Conservation (phyloP, 2,888 invertebrate genomes). For the Andrena praecox region DNA sequence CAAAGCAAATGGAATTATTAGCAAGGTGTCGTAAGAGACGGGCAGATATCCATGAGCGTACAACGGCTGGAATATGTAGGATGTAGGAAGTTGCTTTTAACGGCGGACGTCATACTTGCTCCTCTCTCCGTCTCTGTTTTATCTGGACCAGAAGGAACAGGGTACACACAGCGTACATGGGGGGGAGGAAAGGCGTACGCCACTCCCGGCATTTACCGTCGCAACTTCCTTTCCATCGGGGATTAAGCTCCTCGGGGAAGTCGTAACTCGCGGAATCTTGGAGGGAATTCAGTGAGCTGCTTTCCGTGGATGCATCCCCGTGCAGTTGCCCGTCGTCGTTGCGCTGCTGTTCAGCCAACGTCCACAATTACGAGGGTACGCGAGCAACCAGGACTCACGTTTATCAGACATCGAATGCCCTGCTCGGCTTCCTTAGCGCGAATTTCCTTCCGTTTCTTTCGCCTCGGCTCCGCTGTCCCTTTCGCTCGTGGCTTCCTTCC, state of each 20-base stretch:
- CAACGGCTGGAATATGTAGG: conserved; percentile 10
- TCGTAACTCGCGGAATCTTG: conserved; percentile 61
- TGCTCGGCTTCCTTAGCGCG: not conserved
- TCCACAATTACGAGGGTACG: conserved; percentile 14
- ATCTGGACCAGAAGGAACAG: conserved; percentile 13
- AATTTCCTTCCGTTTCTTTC: conserved; percentile 4
- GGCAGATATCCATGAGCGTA: not conserved
- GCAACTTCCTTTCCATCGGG: conserved; percentile 51
- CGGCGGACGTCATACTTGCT: not conserved
- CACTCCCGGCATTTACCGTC: conserved; percentile 46
- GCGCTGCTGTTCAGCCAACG: not conserved
- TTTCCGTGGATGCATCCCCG: conserved; percentile 10
- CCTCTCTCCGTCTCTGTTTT: conserved; percentile 5
- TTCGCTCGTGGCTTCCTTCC: not conserved
- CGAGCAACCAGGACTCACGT: not conserved
- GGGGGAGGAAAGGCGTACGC: conserved; percentile 28
- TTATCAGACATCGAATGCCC: conserved; percentile 12
- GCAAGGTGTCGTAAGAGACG: not conserved
- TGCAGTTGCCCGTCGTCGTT: not conserved
- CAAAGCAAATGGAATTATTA: conserved; percentile 22
- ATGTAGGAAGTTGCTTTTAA: conserved; percentile 25
- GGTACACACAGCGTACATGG: not conserved
- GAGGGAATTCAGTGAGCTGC: conserved; percentile 44
- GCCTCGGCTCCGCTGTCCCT: not conserved
- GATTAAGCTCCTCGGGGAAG: conserved; percentile 55